phyloP scores from a whole-genome alignment of 1,140 invertebrate species.

The Protaetia brevitarsis region DNA sequence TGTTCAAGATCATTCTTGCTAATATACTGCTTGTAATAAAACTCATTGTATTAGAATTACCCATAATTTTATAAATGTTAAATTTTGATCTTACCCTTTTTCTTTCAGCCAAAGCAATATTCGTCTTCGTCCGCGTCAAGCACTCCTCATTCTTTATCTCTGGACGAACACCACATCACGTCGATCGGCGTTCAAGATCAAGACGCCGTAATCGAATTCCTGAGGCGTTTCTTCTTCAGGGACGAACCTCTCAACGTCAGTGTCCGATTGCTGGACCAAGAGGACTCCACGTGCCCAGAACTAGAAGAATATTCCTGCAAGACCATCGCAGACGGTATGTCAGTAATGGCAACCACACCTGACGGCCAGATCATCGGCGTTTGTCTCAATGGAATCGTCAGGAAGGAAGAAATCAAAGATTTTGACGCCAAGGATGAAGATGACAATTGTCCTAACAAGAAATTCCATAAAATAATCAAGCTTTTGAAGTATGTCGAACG shows the following conservation, averaged over 20 bases:
- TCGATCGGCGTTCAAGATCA: conserved; percentile 33
- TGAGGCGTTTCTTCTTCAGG: conserved; percentile 60
- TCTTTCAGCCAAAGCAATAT: neutral
- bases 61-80: too few species aligned
- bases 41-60: too few species aligned
- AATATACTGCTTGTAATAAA: too few species aligned
- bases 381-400: conserved; percentile 42
- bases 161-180: conserved; percentile 37
- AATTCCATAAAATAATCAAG: conserved; percentile 62
- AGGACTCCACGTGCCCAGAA: conserved; percentile 61
- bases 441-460: conserved; percentile 54
- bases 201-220: conserved; percentile 35
- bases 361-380: conserved; percentile 62
- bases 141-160: conserved; percentile 26
- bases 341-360: conserved; percentile 60
- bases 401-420: conserved; percentile 46
- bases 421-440: conserved; percentile 36
- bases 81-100: neutral
- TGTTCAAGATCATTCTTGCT: too few species aligned
- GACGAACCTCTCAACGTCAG: conserved; percentile 69
- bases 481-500: conserved; percentile 58
- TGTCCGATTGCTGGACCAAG: conserved; percentile 59
- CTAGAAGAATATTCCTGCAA: conserved; percentile 63
- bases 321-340: conserved; percentile 58
- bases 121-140: neutral